Evolutionary conservation across 2,888 invertebrate genomes (phyloP), one percentile per base, ranked within the genome.

Genomic region (Alentia gelatinosa): DNA sequence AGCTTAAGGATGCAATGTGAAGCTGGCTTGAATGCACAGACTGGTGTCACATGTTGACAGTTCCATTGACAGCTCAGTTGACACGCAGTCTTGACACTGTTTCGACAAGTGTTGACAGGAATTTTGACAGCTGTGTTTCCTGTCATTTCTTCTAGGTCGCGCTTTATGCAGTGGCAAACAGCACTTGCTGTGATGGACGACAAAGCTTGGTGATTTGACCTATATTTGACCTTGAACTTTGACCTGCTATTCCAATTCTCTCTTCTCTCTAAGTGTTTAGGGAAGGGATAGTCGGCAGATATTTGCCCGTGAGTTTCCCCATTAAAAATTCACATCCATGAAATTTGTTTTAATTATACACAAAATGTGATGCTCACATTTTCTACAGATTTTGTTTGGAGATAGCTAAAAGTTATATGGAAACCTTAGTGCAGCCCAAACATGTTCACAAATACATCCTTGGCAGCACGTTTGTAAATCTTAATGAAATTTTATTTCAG

Each of bases 121-220:
- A 35, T 79, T 35, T 39, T 79, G 79, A 79, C 79, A 79, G 79
- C 86, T 86, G 30, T 86, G n/a, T 86, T 47, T 86, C 42, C 42
- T 50, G 42, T 50, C 47, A 26, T 86, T 86, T 47, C 50, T 86
- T 86, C 47, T 86, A 86, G 86, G 86, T 86, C 47, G 47, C 86
- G 86, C 86, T 50, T 47, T 86, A 23, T 19, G 47, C 86, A 42
- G 86, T 86, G 86, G 86, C 47, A 86, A 23, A 86, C 86, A 86
- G 86, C 86, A 33, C 42, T 26, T 23, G 86, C 86, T 86, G 42
- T 50, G 35, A 86, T 86, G 86, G 86, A 86, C 86, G 86, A 86
- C 86, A 86, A 33, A 47, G 86, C 86, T 35, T 30, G 86, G 86
- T 86, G 86, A 86, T 86, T 86, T 86, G 47, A 86, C 86, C 86